These are phyloP conservation scores for Augiades crinisus DNA, from an alignment of 2,888 invertebrate species.

Conservation along the genomic window DNA sequence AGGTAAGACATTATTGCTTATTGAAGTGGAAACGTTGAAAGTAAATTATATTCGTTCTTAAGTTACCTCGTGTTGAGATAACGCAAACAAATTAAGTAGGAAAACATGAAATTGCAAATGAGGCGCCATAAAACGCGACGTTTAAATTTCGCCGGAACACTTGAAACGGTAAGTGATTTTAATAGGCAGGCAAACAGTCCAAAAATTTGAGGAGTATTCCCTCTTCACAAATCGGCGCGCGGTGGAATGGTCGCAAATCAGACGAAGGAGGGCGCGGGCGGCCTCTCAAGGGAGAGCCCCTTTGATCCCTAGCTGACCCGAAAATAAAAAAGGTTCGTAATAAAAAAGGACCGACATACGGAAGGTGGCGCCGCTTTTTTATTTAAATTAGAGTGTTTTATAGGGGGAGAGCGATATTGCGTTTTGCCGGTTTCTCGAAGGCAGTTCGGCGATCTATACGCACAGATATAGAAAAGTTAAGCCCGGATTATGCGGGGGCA, in stretches of 20 bases:
- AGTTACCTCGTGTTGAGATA: slow-evolving; percentile 14
- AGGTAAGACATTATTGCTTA: slow-evolving; percentile 25
- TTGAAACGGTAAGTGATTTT: slow-evolving; percentile 72
- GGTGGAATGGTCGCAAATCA: slow-evolving; percentile 75
- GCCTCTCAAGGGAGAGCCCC: slow-evolving; percentile 72
- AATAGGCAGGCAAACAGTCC: slow-evolving; percentile 73
- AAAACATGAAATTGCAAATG: slow-evolving; percentile 40
- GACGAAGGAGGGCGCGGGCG: slow-evolving; percentile 56
- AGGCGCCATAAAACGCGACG: slow-evolving; percentile 49
- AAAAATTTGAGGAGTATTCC: slow-evolving; percentile 75
- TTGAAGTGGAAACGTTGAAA: slow-evolving; percentile 5
- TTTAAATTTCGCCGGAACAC: slow-evolving; percentile 49
- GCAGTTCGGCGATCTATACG: slow-evolving; percentile 65
- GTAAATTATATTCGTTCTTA: slow-evolving; percentile 6
- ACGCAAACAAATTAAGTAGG: slow-evolving; percentile 15
- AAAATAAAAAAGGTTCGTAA: slow-evolving; percentile 81
- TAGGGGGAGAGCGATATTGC: slow-evolving; percentile 79
- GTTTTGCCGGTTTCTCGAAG: slow-evolving; percentile 75
- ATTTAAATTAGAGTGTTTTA: slow-evolving; percentile 82
- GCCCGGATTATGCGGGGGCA: slow-evolving; percentile 49
- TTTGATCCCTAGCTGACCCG: slow-evolving; percentile 81
- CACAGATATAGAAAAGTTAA: slow-evolving; percentile 39
- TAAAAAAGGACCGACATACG: slow-evolving; percentile 81
- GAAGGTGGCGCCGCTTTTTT: slow-evolving; percentile 81
- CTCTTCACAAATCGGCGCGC: slow-evolving; percentile 77